Percentiles rank a stretch among this genome's conserved stretches.
phyloP scores from a whole-genome alignment of 2,113 vertebrate genomes.

The Eira barbara region DNA sequence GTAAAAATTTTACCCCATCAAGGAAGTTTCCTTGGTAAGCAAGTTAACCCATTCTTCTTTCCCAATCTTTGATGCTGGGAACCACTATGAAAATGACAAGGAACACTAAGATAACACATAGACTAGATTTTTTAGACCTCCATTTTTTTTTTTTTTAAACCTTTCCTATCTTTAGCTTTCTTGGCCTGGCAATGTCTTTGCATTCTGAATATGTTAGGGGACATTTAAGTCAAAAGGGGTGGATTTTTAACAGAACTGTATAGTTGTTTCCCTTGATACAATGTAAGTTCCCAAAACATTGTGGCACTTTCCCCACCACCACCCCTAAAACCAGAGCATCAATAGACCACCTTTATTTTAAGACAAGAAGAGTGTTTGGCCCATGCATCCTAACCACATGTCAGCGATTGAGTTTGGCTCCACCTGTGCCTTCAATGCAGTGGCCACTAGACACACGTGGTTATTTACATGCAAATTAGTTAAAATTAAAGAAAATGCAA shows the following conservation, averaged over 20 bases:
- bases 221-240: not conserved
- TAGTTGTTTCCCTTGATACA: not conserved
- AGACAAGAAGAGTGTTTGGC: not conserved
- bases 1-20: not conserved
- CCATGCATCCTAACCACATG: not conserved
- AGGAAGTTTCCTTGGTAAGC: not conserved
- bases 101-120: not conserved
- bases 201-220: not conserved
- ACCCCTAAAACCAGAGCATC: not conserved
- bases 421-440: not conserved
- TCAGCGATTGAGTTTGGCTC: not conserved
- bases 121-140: not conserved
- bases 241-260: not conserved
- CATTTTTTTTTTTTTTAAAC: not conserved
- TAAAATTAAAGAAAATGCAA: not conserved
- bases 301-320: not conserved
- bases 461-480: not conserved
- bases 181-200: not conserved
- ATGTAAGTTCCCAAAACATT: not conserved
- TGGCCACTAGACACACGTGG: not conserved
- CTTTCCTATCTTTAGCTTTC: not conserved
- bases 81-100: not conserved
- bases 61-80: not conserved
- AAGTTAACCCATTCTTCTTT: not conserved
- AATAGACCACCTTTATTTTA: not conserved